These are phyloP conservation scores for Sebastes oblongus DNA, from an alignment of 2,797 vertebrate genomes.

Conservation along the genomic window DNA sequence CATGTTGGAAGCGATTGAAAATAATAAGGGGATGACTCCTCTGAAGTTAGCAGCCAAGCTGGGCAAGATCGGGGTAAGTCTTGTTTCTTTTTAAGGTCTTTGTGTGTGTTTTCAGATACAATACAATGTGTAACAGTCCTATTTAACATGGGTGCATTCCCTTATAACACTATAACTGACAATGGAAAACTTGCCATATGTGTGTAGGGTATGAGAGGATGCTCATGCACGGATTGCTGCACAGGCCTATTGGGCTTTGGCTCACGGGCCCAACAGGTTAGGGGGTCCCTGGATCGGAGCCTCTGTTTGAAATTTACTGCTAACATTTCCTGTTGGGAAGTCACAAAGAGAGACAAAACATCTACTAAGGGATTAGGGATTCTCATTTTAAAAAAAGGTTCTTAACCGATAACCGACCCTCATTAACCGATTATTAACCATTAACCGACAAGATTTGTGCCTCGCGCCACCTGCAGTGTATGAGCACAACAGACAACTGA, in stretches of 20 bases:
- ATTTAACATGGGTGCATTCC: neutral
- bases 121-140: neutral
- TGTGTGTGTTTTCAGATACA: neutral
- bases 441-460: too few relatives aligned
- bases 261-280: too few relatives aligned
- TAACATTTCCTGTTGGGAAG: neutral
- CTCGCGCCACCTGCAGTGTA: too few relatives aligned
- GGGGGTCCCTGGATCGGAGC: neutral
- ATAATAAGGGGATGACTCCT: constrained; percentile 86
- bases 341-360: neutral
- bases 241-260: neutral
- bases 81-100: neutral
- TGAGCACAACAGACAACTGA: too few relatives aligned
- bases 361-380: neutral
- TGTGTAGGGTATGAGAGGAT: neutral
- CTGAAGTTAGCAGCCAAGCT: constrained; percentile 89
- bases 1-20: constrained; percentile 85
- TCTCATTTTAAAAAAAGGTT: too few relatives aligned
- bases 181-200: neutral
- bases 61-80: constrained; percentile 88
- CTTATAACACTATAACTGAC: neutral
- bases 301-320: neutral
- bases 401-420: too few relatives aligned
- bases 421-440: too few relatives aligned
- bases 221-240: neutral